phyloP scores from a whole-genome alignment of 2,113 vertebrate species.

The Pavo muticus region DNA sequence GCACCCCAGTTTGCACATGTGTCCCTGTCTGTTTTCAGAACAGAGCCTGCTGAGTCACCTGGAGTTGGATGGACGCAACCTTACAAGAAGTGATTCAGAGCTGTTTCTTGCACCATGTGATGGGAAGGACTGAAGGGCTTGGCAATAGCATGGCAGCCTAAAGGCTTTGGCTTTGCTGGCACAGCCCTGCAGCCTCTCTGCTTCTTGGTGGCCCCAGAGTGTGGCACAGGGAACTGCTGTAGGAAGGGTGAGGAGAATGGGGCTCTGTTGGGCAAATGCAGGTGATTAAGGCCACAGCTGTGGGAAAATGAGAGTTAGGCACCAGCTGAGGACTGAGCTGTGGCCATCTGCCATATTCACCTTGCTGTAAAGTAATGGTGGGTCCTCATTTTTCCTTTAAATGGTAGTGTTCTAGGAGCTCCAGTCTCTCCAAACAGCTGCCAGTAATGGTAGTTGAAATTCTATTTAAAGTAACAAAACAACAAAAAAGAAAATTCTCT shows the following conservation, averaged over 20 bases:
- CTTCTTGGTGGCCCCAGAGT: too few relatives aligned
- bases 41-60: fast-evolving
- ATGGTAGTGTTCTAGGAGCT: background rate
- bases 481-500: background rate
- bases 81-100: background rate
- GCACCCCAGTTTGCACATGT: background rate
- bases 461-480: background rate
- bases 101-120: background rate
- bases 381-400: background rate
- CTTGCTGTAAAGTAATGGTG: background rate
- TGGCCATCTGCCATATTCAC: background rate
- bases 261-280: background rate
- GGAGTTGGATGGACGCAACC: fast-evolving
- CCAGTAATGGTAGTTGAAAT: background rate
- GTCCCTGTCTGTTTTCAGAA: background rate
- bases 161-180: background rate
- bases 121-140: background rate
- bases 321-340: background rate
- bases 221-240: background rate
- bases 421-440: background rate
- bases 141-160: fast-evolving
- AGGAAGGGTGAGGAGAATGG: background rate
- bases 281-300: background rate
- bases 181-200: too few relatives aligned
- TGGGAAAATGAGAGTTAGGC: background rate